A percentile compares a stretch with the other conserved stretches of the same genome.
These are phyloP conservation scores for Drosophila cognata DNA, from an alignment of 2,888 invertebrate genomes.

Conservation along the genomic window DNA sequence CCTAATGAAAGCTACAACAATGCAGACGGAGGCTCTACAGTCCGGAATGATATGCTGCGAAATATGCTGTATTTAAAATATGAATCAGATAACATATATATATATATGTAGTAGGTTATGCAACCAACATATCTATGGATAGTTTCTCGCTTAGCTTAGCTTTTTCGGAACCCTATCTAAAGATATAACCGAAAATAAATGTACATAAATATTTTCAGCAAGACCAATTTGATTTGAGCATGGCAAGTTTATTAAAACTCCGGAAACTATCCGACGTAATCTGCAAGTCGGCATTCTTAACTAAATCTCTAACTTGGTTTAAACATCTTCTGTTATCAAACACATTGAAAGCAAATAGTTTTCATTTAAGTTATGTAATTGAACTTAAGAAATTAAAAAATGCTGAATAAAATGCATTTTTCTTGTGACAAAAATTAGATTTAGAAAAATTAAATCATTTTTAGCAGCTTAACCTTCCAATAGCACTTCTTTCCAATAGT, in stretches of 20 bases:
- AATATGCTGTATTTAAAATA: conserved; percentile 11
- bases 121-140: not conserved
- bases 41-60: not conserved
- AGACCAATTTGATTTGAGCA: not conserved
- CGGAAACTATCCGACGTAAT: fast-evolving
- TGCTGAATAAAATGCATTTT: not conserved
- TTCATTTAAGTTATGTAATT: not conserved
- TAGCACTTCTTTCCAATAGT: not conserved
- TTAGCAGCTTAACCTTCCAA: not conserved
- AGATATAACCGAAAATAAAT: not conserved
- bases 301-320: not conserved
- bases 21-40: not conserved
- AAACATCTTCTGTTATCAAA: not conserved
- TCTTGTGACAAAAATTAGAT: not conserved
- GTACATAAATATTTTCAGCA: not conserved
- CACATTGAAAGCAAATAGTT: not conserved
- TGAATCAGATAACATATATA: no score
- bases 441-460: not conserved
- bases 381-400: not conserved
- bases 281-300: not conserved
- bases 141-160: not conserved
- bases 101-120: not conserved
- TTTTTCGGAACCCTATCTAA: no score
- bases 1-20: conserved; percentile 58
- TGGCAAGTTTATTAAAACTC: not conserved